phyloP scores from a whole-genome alignment of 2,797 vertebrate genomes.

The Tokudaia tokunoshimensis region DNA sequence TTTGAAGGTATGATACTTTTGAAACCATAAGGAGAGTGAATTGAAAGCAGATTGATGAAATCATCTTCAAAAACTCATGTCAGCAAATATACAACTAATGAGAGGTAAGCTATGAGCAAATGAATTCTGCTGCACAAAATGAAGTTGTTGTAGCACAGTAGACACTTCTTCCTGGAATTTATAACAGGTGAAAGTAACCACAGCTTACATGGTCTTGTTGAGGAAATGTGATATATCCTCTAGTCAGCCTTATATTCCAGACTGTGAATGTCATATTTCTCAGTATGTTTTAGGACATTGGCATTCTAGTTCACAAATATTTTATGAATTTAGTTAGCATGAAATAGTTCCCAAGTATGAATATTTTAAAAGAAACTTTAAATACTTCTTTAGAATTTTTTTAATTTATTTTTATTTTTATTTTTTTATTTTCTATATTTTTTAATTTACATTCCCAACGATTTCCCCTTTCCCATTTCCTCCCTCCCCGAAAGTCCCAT shows the following conservation, averaged over 20 bases:
- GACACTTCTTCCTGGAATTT: neutral
- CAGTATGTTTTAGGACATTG: neutral
- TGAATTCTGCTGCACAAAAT: neutral
- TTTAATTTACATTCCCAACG: too few species aligned
- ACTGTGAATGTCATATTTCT: neutral
- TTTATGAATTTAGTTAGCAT: slow-evolving; percentile 11
- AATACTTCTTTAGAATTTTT: too few species aligned
- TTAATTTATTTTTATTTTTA: too few species aligned
- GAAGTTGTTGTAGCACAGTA: neutral
- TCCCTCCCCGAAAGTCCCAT: too few species aligned
- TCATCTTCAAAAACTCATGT: neutral
- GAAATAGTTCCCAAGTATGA: neutral
- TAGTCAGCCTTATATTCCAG: neutral
- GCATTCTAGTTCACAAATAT: slow-evolving; percentile 1
- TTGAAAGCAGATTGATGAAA: neutral
- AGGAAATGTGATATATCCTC: neutral
- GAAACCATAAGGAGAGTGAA: neutral
- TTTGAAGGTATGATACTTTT: neutral
- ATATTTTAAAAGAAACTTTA: neutral
- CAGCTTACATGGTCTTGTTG: neutral
- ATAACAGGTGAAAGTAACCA: too few species aligned
- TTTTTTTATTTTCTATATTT: too few species aligned
- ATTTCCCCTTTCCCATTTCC: too few species aligned
- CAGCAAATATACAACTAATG: neutral
- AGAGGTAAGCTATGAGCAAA: neutral